These are phyloP conservation scores for Eleginops maclovinus DNA, from an alignment of 2,113 vertebrate species.

Conservation along the genomic window DNA sequence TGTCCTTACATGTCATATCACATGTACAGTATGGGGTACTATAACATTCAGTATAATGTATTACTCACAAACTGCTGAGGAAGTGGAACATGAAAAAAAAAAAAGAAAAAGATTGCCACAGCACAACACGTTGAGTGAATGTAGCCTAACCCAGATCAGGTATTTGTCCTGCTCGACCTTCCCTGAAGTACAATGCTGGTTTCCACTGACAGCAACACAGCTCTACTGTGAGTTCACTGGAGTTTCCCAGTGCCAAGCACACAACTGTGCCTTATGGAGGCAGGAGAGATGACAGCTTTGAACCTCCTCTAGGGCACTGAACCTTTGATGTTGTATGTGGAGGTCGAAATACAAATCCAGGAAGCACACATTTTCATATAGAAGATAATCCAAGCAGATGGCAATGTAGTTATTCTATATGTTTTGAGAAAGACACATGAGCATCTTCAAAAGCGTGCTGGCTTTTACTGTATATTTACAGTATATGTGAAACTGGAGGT, in stretches of 20 bases:
- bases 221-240: not conserved
- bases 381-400: not conserved
- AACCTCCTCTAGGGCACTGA: conserved; percentile 5
- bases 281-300: conserved; percentile 8
- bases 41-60: not conserved
- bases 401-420: not conserved
- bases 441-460: not conserved
- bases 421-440: not conserved
- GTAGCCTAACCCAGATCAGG: not conserved
- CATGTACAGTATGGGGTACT: not conserved
- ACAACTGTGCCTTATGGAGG: not conserved
- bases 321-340: conserved; percentile 12
- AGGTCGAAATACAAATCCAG: conserved; percentile 18
- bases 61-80: conserved; percentile 23
- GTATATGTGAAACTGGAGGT: not conserved
- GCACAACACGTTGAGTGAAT: not conserved
- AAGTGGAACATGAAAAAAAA: conserved; percentile 13
- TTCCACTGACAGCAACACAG: not conserved
- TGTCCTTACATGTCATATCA: not conserved
- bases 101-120: not conserved
- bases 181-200: not conserved
- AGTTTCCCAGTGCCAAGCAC: not conserved
- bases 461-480: not conserved
- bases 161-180: conserved; percentile 7
- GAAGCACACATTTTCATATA: conserved; percentile 5